phyloP scores from a whole-genome alignment of 2,113 vertebrate genomes.

The Pygoscelis antarcticus region DNA sequence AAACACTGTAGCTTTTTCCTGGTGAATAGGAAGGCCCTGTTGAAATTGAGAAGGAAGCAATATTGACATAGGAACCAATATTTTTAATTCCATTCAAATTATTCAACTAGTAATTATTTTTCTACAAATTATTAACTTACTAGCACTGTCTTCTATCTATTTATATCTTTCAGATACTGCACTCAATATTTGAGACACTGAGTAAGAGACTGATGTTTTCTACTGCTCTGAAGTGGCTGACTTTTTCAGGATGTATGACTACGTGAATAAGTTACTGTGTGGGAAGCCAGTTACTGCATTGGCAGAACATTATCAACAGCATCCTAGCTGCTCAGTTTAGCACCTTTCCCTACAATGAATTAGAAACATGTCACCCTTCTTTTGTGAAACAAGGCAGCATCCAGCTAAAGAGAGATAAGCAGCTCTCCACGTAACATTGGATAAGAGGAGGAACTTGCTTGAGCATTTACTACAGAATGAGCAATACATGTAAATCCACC shows the following conservation, averaged over 20 bases:
- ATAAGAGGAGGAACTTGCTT: background rate
- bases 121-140: background rate
- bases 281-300: background rate
- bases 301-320: background rate
- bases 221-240: background rate
- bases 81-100: background rate
- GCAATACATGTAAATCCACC: background rate
- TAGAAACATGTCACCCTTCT: background rate
- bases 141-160: background rate
- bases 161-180: background rate
- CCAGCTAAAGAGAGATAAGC: background rate
- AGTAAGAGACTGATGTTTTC: background rate
- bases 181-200: background rate
- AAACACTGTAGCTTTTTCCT: constrained; percentile 49
- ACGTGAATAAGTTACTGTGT: background rate
- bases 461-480: background rate
- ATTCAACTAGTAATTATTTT: background rate
- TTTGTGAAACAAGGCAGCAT: background rate
- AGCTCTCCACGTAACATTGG: accelerated
- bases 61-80: background rate
- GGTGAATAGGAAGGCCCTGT: constrained; percentile 62
- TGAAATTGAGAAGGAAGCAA: constrained; percentile 22
- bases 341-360: background rate
- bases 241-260: background rate
- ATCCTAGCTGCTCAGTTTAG: background rate